Conservation (phyloP, 1,140 invertebrate genomes). For the Calliopsis andreniformis region DNA sequence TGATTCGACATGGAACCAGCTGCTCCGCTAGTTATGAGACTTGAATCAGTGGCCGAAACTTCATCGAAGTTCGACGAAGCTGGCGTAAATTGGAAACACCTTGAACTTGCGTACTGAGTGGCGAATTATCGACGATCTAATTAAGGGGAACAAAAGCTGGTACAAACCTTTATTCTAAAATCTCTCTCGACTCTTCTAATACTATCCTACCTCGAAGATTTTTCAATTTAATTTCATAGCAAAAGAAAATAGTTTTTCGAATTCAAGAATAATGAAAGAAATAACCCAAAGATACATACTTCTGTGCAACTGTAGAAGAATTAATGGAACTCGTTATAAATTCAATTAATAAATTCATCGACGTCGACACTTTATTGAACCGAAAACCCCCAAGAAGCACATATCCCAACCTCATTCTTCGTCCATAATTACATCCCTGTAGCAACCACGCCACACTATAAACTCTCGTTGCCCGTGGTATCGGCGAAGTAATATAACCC, state of each 20-base stretch:
- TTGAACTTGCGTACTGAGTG: neutral
- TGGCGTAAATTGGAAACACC: conserved; percentile 24
- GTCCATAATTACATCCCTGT: neutral
- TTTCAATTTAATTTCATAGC: no score
- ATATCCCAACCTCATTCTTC: neutral
- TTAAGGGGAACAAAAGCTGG: neutral
- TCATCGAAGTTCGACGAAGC: conserved; percentile 36
- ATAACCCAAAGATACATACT: no score
- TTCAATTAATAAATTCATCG: no score
- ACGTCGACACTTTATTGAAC: neutral
- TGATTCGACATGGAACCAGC: conserved; percentile 29
- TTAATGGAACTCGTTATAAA: no score
- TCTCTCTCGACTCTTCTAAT: no score
- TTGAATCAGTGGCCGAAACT: conserved; percentile 32
- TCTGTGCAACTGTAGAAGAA: no score
- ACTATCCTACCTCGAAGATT: no score
- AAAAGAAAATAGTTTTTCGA: no score
- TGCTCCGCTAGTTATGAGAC: conserved; percentile 22
- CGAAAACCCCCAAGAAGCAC: neutral
- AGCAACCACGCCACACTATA: neutral
- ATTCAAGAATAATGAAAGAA: no score
- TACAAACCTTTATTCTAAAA: no score
- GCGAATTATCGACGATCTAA: neutral
- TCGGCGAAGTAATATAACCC: conserved; percentile 20
- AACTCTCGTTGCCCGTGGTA: neutral